Evolutionary conservation across 2,797 vertebrate genomes (phyloP), one percentile per base, ranked within the genome.

Genomic region (Eremophila alpestris): DNA sequence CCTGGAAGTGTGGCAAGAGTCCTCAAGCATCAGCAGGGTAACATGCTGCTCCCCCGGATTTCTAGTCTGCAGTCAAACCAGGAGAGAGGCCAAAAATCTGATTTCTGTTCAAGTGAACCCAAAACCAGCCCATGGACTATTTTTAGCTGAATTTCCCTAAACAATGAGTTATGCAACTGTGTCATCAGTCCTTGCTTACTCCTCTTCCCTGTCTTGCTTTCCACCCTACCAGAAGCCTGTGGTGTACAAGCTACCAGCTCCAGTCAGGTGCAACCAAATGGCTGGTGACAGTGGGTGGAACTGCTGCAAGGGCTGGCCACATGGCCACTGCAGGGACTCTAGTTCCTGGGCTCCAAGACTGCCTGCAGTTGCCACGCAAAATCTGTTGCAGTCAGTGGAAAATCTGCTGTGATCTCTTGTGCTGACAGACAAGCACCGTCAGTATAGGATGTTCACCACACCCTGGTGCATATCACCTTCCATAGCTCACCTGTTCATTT

Each of bases 331-430:
- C 19, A 55, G 30, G 22, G 40, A 8, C 26, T 30, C 9, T 5
- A 3, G 9, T 13, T 45, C 43, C 4, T 4, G 38, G n/a, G 29
- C 45, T n/a, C 29, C 45, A 19, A 18, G 12, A 4, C 3, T 20
- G 6, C 4, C 68, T 69, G 58, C 24, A 83, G 45, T 22, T 13
- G 3, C 7, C 1, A 2, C 6, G 15, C 23, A 36, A 45, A 20
- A 15, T 4, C 23, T n/a, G 34, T 21, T 10, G 7, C 0, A 1
- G 40, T 5, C 48, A 38, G 40, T 0, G 0, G 34, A 16, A 65
- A 54, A 15, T 26, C 52, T 49, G 36, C 17, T 2, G 0, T 16
- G 34, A 7, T 16, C 29, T 76, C 41, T 16, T 26, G 38, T 62
- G 49, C 38, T 32, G 43, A 23, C 14, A 51, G 68, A 46, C 16